These are phyloP conservation scores for Stenchaetothrips biformis DNA, from an alignment of 2,888 invertebrate genomes.

Conservation along the genomic window DNA sequence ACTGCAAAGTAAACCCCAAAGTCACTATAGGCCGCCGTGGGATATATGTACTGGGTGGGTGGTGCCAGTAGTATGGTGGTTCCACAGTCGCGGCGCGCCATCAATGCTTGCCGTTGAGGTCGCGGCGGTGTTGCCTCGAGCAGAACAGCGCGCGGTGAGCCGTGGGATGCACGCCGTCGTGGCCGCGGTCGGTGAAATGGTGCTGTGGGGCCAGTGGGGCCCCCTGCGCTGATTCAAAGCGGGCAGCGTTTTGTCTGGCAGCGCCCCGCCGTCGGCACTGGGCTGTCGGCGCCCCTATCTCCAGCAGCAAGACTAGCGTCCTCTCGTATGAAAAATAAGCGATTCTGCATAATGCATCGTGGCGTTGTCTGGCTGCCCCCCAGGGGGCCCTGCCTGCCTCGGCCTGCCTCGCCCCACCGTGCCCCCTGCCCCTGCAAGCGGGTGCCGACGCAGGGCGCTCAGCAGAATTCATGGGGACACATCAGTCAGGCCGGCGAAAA, in stretches of 20 bases:
- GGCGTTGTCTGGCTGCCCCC: not conserved
- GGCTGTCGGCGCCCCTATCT: too few relatives aligned
- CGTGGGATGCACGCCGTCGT: too few relatives aligned
- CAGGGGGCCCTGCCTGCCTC: not conserved
- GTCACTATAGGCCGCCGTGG: too few relatives aligned
- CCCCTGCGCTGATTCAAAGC: not conserved
- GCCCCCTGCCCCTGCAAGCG: not conserved
- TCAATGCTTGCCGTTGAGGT: too few relatives aligned
- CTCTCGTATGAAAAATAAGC: conserved; percentile 22
- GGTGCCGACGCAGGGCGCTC: not conserved
- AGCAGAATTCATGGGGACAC: conserved; percentile 8
- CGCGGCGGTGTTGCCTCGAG: too few relatives aligned
- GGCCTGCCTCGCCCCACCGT: not conserved
- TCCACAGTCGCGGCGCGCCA: too few relatives aligned
- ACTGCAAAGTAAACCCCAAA: too few relatives aligned
- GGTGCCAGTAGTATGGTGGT: too few relatives aligned
- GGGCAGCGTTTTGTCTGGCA: not conserved
- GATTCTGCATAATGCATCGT: conserved; percentile 20
- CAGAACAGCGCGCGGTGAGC: too few relatives aligned
- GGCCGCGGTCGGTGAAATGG: too few relatives aligned
- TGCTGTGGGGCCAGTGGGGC: too few relatives aligned
- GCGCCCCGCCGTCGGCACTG: not conserved
- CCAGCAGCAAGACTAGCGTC: not conserved
- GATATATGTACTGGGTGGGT: too few relatives aligned
- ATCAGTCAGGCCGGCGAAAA: conserved; percentile 13